phyloP scores from a whole-genome alignment of 2,797 vertebrate species.

The Macropus fuliginosus region DNA sequence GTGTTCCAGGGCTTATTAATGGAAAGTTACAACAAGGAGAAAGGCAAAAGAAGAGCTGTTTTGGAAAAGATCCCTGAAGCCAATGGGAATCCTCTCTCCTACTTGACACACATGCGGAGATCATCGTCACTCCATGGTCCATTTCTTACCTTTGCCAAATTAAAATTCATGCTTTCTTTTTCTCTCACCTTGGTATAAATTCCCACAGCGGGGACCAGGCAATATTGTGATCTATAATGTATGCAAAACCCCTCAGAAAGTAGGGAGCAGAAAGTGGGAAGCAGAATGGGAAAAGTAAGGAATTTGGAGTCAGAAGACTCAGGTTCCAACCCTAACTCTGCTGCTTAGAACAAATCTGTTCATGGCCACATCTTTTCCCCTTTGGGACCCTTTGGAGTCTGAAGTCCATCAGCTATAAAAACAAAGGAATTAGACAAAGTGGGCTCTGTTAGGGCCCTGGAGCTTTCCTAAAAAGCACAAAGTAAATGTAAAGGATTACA shows the following conservation, averaged over 20 bases:
- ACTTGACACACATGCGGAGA: background rate
- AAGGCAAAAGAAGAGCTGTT: background rate
- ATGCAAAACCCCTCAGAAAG: background rate
- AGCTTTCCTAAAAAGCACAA: background rate
- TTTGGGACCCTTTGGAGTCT: background rate
- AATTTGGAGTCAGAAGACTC: background rate
- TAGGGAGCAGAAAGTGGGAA: background rate
- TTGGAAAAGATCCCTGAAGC: constrained; percentile 48
- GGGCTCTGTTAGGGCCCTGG: background rate
- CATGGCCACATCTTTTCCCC: background rate
- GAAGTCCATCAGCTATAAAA: background rate
- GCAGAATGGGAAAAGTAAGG: background rate
- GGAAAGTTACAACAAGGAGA: constrained; percentile 42
- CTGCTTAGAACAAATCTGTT: background rate
- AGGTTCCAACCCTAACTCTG: background rate
- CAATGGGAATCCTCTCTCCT: background rate
- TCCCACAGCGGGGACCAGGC: background rate
- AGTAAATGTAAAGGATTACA: background rate
- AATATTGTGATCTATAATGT: background rate
- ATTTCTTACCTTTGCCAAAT: background rate
- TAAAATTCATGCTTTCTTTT: background rate
- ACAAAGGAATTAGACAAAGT: background rate
- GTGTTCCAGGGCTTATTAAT: constrained; percentile 47
- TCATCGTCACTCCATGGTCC: background rate
- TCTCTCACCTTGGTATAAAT: background rate